A percentile compares a stretch with the other conserved stretches of the same genome.
Conservation (phyloP, 2,797 vertebrate species). For the Geranospiza caerulescens region DNA sequence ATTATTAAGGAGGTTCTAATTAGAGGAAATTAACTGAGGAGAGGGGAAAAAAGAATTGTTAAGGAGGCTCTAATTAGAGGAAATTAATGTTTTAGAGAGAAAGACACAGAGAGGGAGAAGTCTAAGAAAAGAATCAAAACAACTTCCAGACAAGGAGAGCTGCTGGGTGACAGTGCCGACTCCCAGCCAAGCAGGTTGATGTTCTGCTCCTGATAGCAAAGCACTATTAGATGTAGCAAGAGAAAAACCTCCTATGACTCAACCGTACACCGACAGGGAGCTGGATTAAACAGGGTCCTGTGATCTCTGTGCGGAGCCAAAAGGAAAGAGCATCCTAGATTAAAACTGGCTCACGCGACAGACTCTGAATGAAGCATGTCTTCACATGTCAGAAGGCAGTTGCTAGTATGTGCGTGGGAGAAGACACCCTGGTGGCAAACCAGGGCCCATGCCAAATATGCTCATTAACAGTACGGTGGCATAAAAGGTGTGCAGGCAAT, state of each 20-base stretch:
- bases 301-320: neutral
- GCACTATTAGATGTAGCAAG: neutral
- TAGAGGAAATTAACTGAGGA: slow-evolving; percentile 61
- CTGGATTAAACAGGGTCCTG: slow-evolving; percentile 35
- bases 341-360: neutral
- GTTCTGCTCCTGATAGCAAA: slow-evolving; percentile 38
- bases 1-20: slow-evolving; percentile 69
- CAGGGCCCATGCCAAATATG: neutral
- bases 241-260: slow-evolving; percentile 48
- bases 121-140: slow-evolving; percentile 67
- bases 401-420: neutral
- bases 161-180: slow-evolving; percentile 20
- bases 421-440: neutral
- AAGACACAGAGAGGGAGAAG: slow-evolving; percentile 55
- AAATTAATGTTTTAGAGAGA: slow-evolving; percentile 68
- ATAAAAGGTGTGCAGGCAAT: neutral
- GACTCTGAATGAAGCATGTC: neutral
- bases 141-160: slow-evolving; percentile 45
- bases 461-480: neutral
- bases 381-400: neutral
- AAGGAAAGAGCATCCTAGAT: slow-evolving; percentile 21
- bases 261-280: neutral
- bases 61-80: slow-evolving; percentile 65
- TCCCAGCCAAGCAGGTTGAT: slow-evolving; percentile 23
- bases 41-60: slow-evolving; percentile 44